Percentiles rank a stretch among this genome's conserved stretches.
These are phyloP conservation scores for Meloidogyne chitwoodi DNA, from an alignment of 1,140 invertebrate species.

Conservation along the genomic window DNA sequence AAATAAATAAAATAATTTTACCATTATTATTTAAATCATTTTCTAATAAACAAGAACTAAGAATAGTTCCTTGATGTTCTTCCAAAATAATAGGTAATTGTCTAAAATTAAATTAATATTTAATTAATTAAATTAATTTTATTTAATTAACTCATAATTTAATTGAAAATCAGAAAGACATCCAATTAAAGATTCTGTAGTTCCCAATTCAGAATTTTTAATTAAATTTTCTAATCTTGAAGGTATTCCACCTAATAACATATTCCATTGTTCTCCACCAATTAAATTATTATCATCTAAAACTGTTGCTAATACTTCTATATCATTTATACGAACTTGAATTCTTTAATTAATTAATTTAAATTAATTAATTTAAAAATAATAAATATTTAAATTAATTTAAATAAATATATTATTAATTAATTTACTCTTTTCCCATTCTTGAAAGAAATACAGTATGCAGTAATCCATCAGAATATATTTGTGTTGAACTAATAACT, in stretches of 20 bases:
- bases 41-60: conserved; percentile 46
- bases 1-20: background rate
- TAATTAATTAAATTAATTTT: background rate
- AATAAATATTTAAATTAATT: no score
- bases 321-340: conserved; percentile 50
- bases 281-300: conserved; percentile 49
- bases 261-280: conserved; percentile 20
- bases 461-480: conserved; percentile 52
- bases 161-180: conserved; percentile 57
- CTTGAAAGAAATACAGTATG: conserved; percentile 55
- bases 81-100: conserved; percentile 50
- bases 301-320: conserved; percentile 40
- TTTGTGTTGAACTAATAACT: conserved; percentile 42
- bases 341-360: conserved; percentile 28
- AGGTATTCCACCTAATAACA: conserved; percentile 42
- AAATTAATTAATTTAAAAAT: background rate
- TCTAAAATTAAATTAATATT: conserved; percentile 26
- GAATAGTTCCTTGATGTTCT: conserved; percentile 45
- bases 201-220: conserved; percentile 41
- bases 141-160: conserved; percentile 47
- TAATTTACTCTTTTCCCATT: conserved; percentile 41
- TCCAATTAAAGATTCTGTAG: conserved; percentile 45
- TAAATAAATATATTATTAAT: no score
- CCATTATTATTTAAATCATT: background rate
- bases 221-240: conserved; percentile 14